Percentiles rank a stretch among this genome's conserved stretches.
Evolutionary conservation across 2,113 vertebrate genomes (phyloP).

Genomic region (Diadophis punctatus): DNA sequence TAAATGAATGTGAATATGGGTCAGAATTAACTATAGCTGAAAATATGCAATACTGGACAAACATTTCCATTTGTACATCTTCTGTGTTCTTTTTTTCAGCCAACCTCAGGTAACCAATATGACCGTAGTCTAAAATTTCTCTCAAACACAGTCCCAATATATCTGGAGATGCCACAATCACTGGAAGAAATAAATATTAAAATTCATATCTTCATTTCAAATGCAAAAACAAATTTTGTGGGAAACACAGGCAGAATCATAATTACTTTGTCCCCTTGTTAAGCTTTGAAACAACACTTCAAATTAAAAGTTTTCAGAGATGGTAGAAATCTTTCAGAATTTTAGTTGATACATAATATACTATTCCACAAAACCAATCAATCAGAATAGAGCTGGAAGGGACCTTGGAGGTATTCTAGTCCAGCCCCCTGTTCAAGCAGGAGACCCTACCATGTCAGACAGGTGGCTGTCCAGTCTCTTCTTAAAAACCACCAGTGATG

Average conservation of each 20-base stretch:
- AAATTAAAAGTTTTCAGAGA: constrained; percentile 6
- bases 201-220: accelerated
- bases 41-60: background rate
- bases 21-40: background rate
- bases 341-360: background rate
- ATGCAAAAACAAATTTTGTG: background rate
- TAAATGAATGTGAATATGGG: background rate
- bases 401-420: background rate
- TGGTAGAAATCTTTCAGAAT: background rate
- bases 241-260: accelerated
- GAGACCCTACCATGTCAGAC: background rate
- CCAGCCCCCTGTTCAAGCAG: background rate
- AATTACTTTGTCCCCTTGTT: background rate
- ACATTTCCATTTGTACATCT: background rate
- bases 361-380: constrained; percentile 17
- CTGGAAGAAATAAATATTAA: background rate
- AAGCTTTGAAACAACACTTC: background rate
- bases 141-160: background rate
- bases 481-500: background rate
- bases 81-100: background rate
- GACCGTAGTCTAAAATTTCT: background rate
- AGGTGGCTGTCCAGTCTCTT: background rate
- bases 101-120: background rate
- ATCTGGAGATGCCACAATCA: background rate
- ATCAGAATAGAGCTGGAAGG: background rate